phyloP scores from a whole-genome alignment of 2,113 vertebrate species.

The Protomyctophum bolini region DNA sequence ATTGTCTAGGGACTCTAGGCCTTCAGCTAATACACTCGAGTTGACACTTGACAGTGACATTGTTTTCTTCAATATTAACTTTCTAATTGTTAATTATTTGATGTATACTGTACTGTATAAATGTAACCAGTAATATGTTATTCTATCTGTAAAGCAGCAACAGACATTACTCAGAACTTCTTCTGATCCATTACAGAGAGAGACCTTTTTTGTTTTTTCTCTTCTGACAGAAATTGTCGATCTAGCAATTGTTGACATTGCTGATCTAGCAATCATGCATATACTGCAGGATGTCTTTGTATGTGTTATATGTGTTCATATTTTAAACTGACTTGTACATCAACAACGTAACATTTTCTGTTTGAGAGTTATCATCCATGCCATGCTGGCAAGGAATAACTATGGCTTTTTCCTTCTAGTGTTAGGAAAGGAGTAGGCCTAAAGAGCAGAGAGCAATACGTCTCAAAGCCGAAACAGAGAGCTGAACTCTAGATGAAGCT shows the following conservation, averaged over 20 bases:
- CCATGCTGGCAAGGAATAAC: not conserved
- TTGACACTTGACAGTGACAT: not conserved
- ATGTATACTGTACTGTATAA: not conserved
- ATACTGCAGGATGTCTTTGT: not conserved
- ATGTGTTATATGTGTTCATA: conserved; percentile 2
- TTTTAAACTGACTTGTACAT: not conserved
- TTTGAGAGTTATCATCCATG: not conserved
- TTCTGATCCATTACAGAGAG: not conserved
- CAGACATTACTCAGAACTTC: not conserved
- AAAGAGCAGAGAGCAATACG: not conserved
- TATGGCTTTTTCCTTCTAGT: not conserved
- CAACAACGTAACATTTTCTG: not conserved
- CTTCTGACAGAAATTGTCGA: not conserved
- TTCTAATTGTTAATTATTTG: too few species aligned
- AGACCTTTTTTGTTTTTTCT: not conserved
- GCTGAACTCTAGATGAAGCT: conserved; percentile 39
- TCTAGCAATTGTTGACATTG: too few species aligned
- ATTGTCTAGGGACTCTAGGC: too few species aligned
- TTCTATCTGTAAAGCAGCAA: not conserved
- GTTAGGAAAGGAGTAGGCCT: not conserved
- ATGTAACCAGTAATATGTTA: not conserved
- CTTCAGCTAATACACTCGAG: not conserved
- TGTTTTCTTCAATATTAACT: not conserved
- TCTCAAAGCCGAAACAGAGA: conserved; percentile 30
- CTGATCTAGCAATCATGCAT: conserved; percentile 14